Evolutionary conservation across 2,888 invertebrate species (phyloP).

Genomic region (Toxonevra muliebris): DNA sequence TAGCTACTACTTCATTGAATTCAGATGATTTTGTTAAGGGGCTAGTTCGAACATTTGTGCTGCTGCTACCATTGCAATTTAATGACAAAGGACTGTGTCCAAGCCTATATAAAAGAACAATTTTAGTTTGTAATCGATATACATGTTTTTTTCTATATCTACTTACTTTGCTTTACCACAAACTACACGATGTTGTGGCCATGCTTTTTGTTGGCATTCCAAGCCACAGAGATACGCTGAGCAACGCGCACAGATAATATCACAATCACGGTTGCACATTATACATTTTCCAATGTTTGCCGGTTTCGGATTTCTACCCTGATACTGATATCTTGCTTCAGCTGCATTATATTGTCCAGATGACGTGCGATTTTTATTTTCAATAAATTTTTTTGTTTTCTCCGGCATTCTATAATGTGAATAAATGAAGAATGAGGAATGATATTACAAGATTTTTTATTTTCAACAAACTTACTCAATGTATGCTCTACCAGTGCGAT

Average conservation of each 20-base stretch:
- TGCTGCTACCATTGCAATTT: too few species aligned
- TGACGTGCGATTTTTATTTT: conserved; percentile 42
- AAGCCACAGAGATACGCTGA: conserved; percentile 51
- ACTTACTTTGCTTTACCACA: conserved; percentile 50
- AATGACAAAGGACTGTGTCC: too few species aligned
- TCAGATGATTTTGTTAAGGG: neutral
- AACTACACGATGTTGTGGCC: conserved; percentile 48
- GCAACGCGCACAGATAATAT: conserved; percentile 48
- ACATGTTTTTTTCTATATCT: neutral
- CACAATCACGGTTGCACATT: conserved; percentile 42
- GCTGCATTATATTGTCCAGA: conserved; percentile 34
- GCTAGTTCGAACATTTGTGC: too few species aligned
- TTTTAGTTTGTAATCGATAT: neutral
- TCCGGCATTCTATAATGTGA: conserved; percentile 41
- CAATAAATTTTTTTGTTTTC: conserved; percentile 38
- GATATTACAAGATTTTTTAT: neutral
- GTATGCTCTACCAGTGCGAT: conserved; percentile 49
- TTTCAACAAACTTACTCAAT: conserved; percentile 44
- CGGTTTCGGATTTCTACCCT: neutral
- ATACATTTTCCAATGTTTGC: conserved; percentile 36
- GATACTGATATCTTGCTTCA: conserved; percentile 21
- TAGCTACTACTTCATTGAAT: neutral
- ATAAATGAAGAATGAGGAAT: neutral
- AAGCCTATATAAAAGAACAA: neutral
- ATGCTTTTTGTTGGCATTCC: conserved; percentile 52